Evolutionary conservation across 2,113 vertebrate genomes (phyloP).

Genomic region (Grantiella picta): DNA sequence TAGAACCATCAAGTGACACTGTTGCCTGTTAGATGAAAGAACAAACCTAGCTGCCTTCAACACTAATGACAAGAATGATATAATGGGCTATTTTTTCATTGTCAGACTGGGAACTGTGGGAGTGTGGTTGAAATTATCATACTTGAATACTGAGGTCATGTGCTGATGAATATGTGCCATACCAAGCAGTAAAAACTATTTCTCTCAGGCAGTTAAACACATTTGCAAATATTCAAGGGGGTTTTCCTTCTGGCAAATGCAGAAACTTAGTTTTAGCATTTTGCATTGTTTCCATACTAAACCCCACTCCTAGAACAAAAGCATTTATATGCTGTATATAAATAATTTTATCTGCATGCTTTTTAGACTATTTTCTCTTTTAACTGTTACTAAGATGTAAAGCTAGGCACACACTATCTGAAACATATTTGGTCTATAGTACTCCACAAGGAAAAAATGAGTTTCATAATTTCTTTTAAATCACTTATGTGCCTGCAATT

Average conservation of each 20-base stretch:
- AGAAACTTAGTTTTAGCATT: background rate
- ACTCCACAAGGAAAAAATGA: background rate
- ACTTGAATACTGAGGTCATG: background rate
- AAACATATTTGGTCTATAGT: background rate
- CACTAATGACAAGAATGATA: background rate
- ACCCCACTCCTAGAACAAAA: background rate
- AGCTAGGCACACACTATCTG: background rate
- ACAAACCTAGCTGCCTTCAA: background rate
- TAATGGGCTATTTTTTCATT: background rate
- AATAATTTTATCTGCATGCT: background rate
- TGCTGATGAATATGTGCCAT: background rate
- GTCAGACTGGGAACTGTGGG: background rate
- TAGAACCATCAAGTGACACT: background rate
- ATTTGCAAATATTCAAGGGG: background rate
- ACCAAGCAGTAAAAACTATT: background rate
- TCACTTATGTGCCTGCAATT: background rate
- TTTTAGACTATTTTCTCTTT: background rate
- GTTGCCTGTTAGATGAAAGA: background rate
- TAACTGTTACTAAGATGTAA: background rate
- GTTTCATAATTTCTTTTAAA: background rate
- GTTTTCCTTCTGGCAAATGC: background rate
- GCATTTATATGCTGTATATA: background rate
- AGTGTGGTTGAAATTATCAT: constrained; percentile 4
- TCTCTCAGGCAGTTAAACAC: background rate
- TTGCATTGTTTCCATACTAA: background rate